Conservation (phyloP, 1,140 invertebrate species). For the Heliconius hewitsoni region DNA sequence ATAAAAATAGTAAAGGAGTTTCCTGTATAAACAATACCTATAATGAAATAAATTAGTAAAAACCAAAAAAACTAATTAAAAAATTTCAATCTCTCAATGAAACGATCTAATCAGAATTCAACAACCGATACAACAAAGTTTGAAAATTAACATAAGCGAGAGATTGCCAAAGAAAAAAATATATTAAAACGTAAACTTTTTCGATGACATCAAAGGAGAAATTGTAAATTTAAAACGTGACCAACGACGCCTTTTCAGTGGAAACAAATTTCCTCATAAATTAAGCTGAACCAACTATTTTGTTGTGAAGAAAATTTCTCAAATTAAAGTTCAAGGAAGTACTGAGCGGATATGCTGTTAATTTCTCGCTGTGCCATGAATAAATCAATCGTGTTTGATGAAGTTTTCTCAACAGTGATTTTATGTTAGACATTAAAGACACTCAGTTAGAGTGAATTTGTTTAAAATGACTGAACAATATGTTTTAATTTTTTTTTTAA, state of each 20-base stretch:
- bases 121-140: not conserved
- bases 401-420: constrained; percentile 13
- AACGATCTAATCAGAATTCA: constrained; percentile 5
- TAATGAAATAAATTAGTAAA: not conserved
- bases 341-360: constrained; percentile 31
- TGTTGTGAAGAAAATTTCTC: constrained; percentile 40
- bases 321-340: constrained; percentile 44
- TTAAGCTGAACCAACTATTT: constrained; percentile 44
- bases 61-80: not conserved
- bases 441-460: not conserved
- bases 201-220: constrained; percentile 32
- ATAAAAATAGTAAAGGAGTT: too few relatives aligned
- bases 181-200: constrained; percentile 29
- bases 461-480: not conserved
- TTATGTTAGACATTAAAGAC: not conserved
- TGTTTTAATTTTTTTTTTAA: not conserved
- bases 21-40: too few relatives aligned
- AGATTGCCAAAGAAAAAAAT: constrained; percentile 16
- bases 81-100: constrained; percentile 9
- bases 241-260: constrained; percentile 38
- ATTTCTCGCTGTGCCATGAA: constrained; percentile 33
- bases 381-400: constrained; percentile 33
- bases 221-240: constrained; percentile 46
- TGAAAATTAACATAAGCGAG: constrained; percentile 8
- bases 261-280: constrained; percentile 47